Percentiles rank a stretch among this genome's conserved stretches.
phyloP scores from a whole-genome alignment of 2,797 vertebrate genomes.

The Meriones psammophilus region DNA sequence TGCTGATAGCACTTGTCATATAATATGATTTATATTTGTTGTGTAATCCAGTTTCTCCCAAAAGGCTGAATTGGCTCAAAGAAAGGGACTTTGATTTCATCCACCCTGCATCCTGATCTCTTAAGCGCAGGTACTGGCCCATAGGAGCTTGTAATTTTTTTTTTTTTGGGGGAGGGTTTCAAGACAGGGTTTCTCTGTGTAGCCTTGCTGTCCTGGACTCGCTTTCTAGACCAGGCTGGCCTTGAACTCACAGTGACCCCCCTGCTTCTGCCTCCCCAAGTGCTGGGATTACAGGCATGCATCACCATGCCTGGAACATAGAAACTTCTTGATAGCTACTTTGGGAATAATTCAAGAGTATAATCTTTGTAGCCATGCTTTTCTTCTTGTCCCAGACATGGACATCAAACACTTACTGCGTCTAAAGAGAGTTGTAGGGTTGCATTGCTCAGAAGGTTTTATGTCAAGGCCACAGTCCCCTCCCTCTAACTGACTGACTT shows the following conservation, averaged over 20 bases:
- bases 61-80: not conserved
- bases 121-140: not conserved
- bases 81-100: slow-evolving; percentile 33
- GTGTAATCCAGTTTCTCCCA: slow-evolving; percentile 17
- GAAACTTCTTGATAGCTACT: not conserved
- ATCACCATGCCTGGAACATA: too few relatives aligned
- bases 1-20: not conserved
- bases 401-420: not conserved
- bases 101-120: not conserved
- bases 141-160: not conserved
- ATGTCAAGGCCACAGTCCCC: not conserved
- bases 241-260: too few relatives aligned
- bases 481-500: not conserved
- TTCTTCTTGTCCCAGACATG: not conserved
- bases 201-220: too few relatives aligned
- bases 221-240: too few relatives aligned
- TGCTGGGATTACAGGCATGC: too few relatives aligned
- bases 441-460: not conserved
- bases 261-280: too few relatives aligned
- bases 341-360: slow-evolving; percentile 18
- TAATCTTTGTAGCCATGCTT: not conserved
- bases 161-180: too few relatives aligned
- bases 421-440: not conserved
- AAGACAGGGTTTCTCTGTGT: too few relatives aligned
- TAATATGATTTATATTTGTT: not conserved